Conservation (phyloP, 2,797 vertebrate genomes). For the Mareca strepera region DNA sequence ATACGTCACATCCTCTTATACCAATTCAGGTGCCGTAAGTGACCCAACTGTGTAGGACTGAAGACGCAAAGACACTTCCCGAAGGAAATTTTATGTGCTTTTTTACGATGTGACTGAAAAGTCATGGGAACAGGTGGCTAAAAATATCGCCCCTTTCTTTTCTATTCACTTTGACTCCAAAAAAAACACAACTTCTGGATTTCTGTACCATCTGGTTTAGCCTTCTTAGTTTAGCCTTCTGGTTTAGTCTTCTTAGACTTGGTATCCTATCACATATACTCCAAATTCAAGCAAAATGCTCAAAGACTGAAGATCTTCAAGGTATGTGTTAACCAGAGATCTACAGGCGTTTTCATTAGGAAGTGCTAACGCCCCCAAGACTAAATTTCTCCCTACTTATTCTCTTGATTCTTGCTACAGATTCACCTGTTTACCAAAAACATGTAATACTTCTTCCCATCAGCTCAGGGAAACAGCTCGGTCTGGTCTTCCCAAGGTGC, state of each 20-base stretch:
- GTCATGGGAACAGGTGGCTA: not conserved
- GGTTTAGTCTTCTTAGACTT: not conserved
- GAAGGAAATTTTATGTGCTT: not conserved
- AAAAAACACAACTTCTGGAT: not conserved
- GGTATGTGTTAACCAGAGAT: not conserved
- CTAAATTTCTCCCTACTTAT: not conserved
- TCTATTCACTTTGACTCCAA: not conserved
- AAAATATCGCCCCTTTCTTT: not conserved
- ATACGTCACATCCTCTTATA: not conserved
- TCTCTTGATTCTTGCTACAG: not conserved
- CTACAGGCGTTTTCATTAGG: not conserved
- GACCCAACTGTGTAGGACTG: not conserved
- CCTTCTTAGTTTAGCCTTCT: too few relatives aligned
- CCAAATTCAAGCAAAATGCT: not conserved
- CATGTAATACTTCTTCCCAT: not conserved
- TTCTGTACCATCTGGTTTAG: not conserved
- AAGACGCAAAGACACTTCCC: not conserved
- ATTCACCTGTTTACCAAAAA: not conserved
- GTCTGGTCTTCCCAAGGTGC: not conserved
- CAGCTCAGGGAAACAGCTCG: not conserved
- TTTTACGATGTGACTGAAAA: not conserved
- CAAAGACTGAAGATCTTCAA: not conserved
- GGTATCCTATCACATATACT: not conserved
- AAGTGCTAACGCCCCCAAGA: not conserved
- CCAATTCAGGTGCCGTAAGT: not conserved